Percentiles rank a stretch among this genome's conserved stretches.
These are phyloP conservation scores for Hydrotaea cyrtoneurina DNA, from an alignment of 2,888 invertebrate genomes.

Conservation along the genomic window DNA sequence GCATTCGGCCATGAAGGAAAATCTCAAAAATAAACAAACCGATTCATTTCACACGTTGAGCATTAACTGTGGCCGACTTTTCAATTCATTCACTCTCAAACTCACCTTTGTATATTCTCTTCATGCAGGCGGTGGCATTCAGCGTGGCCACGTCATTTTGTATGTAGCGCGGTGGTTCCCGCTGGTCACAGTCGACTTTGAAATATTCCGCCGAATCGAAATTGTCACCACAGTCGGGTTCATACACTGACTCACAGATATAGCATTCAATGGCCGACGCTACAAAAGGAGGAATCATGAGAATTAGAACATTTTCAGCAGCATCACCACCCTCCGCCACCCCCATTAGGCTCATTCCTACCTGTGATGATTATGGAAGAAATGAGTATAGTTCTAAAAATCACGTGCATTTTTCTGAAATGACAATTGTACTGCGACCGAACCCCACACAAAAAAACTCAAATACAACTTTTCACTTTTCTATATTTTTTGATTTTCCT, in stretches of 20 bases:
- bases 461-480: background rate
- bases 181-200: slow-evolving; percentile 76
- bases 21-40: background rate
- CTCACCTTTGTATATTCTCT: slow-evolving; percentile 77
- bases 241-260: slow-evolving; percentile 78
- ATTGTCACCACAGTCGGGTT: slow-evolving; percentile 74
- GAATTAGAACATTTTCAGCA: no score
- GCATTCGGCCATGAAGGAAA: background rate
- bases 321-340: background rate
- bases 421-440: background rate
- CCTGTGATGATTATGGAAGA: slow-evolving; percentile 48
- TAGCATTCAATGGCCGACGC: slow-evolving; percentile 78
- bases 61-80: background rate
- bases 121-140: slow-evolving; percentile 79
- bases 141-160: slow-evolving; percentile 71
- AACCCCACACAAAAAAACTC: no score
- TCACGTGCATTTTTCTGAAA: slow-evolving; percentile 31
- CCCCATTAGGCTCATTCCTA: slow-evolving; percentile 19
- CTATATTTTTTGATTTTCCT: background rate
- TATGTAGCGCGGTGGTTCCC: slow-evolving; percentile 76
- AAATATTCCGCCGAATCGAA: slow-evolving; percentile 75
- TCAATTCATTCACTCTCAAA: background rate
- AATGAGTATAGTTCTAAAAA: background rate
- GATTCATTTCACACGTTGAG: background rate
- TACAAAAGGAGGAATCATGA: slow-evolving; percentile 51